A percentile compares a stretch with the other conserved stretches of the same genome.
These are phyloP conservation scores for Hirtodrosophila cameraria DNA, from an alignment of 2,888 invertebrate genomes.

Conservation along the genomic window DNA sequence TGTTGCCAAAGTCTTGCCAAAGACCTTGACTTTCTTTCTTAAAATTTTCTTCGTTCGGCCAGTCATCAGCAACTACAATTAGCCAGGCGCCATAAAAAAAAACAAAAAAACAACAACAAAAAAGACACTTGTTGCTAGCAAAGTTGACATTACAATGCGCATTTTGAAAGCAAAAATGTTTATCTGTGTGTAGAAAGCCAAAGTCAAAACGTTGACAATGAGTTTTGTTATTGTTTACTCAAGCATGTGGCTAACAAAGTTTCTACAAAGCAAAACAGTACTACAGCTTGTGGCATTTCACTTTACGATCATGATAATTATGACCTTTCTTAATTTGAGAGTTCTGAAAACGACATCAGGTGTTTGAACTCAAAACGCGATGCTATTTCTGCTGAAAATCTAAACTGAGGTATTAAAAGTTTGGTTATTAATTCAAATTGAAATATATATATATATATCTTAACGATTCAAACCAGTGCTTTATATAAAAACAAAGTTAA, in stretches of 20 bases:
- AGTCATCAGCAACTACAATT: slow-evolving; percentile 51
- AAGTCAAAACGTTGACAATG: slow-evolving; percentile 50
- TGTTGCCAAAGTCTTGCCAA: slow-evolving; percentile 38
- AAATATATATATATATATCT: no score
- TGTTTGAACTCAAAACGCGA: no score
- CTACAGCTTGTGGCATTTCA: slow-evolving; percentile 43
- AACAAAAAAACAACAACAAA: slow-evolving; percentile 10
- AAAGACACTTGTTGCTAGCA: slow-evolving; percentile 28
- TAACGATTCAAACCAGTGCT: no score
- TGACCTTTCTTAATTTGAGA: slow-evolving; percentile 28
- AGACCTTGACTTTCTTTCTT: slow-evolving; percentile 79
- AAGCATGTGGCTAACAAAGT: slow-evolving; percentile 50
- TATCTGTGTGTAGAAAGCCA: slow-evolving; percentile 67
- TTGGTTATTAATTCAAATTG: no score
- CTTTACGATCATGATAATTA: slow-evolving; percentile 33
- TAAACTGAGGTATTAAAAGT: no score
- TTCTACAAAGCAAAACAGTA: slow-evolving; percentile 37
- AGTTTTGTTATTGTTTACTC: slow-evolving; percentile 62
- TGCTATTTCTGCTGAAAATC: no score
- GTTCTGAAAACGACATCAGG: slow-evolving; percentile 13
- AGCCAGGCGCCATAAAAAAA: slow-evolving; percentile 46
- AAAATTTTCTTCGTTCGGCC: slow-evolving; percentile 38
- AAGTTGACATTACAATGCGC: slow-evolving; percentile 55
- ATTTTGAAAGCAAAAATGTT: slow-evolving; percentile 67
- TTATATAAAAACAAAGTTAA: no score